Conservation (phyloP, 2,797 vertebrate species). For the Paguma larvata region DNA sequence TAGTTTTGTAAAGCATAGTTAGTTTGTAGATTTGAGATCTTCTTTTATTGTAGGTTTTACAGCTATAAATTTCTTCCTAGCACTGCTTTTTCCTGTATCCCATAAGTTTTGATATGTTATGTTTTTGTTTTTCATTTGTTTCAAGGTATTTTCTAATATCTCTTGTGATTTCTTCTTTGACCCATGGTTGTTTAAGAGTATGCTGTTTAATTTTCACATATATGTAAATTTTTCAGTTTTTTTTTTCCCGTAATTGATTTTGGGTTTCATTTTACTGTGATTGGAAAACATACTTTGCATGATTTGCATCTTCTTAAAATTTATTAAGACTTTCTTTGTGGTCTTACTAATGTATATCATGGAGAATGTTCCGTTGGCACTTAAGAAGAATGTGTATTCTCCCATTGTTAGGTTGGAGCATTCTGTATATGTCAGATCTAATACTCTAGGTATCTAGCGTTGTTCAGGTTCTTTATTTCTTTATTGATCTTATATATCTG, state of each 20-base stretch:
- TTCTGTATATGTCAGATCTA: not conserved
- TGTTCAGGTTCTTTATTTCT: not conserved
- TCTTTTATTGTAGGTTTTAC: conserved; percentile 4
- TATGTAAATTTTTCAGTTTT: not conserved
- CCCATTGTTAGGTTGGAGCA: not conserved
- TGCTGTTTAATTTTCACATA: not conserved
- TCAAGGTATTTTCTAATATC: not conserved
- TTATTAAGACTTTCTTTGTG: not conserved
- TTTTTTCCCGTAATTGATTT: not conserved
- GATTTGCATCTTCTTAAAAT: not conserved
- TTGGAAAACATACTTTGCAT: not conserved
- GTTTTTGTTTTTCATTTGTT: not conserved
- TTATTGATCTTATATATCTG: not conserved
- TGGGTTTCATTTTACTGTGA: not conserved
- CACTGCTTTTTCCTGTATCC: not conserved
- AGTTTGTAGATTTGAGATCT: not conserved
- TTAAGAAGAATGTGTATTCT: not conserved
- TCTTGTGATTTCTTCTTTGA: not conserved
- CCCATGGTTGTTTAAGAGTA: not conserved
- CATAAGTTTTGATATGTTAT: not conserved
- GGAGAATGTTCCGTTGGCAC: not conserved
- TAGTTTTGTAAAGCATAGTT: not conserved
- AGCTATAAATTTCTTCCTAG: not conserved
- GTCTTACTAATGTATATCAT: not conserved
- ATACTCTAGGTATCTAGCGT: not conserved